Evolutionary conservation across 2,888 invertebrate species (phyloP).

Genomic region (Tolmerus cingulatus): DNA sequence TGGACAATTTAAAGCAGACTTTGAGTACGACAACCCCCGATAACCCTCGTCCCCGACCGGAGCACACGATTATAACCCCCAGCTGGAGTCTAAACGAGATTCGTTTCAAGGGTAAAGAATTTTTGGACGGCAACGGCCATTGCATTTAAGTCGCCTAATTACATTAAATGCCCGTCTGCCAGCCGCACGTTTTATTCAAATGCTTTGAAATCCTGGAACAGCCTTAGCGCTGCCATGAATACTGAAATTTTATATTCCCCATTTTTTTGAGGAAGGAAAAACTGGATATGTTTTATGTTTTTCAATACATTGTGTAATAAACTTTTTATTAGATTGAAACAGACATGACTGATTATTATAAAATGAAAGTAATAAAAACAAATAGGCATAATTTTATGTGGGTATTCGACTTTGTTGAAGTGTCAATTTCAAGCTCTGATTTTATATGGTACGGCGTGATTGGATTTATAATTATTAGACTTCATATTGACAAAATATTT

Average conservation of each 20-base stretch:
- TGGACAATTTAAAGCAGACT: not conserved
- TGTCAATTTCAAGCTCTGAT: too few species aligned
- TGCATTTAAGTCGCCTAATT: slow-evolving; percentile 43
- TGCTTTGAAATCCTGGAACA: not conserved
- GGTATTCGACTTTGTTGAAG: too few species aligned
- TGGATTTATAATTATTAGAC: too few species aligned
- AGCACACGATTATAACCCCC: slow-evolving; percentile 5
- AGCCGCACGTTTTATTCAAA: not conserved
- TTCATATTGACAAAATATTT: too few species aligned
- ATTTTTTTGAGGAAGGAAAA: not conserved
- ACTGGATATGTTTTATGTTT: not conserved
- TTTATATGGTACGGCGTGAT: too few species aligned
- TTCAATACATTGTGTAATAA: not conserved
- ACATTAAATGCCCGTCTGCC: slow-evolving; percentile 8
- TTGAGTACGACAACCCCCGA: not conserved
- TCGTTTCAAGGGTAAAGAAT: slow-evolving; percentile 12
- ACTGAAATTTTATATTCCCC: not conserved
- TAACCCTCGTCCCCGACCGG: not conserved
- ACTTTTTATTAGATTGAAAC: too few species aligned
- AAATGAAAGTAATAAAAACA: too few species aligned
- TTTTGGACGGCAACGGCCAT: slow-evolving; percentile 12
- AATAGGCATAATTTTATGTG: too few species aligned
- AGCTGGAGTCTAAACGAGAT: not conserved
- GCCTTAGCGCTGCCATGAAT: not conserved
- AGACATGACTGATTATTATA: too few species aligned